Percentiles rank a stretch among this genome's conserved stretches.
phyloP scores from a whole-genome alignment of 2,113 vertebrate genomes.

The Zapus hudsonius region DNA sequence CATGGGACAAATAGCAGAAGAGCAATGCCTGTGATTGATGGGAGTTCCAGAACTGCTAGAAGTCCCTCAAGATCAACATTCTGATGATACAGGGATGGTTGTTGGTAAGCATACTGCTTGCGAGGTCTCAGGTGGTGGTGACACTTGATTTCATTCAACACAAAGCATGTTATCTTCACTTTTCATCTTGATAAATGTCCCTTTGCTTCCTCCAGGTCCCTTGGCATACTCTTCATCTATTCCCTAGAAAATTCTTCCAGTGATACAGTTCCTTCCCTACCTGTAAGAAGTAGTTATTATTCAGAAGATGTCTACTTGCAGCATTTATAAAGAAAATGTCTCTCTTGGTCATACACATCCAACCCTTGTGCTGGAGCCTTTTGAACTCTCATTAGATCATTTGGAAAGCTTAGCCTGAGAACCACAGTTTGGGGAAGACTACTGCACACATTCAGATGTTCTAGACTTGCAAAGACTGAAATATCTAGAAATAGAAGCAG shows the following conservation, averaged over 20 bases:
- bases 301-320: neutral
- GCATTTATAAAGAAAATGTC: neutral
- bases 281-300: neutral
- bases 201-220: neutral
- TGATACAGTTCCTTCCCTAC: neutral
- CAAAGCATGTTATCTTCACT: neutral
- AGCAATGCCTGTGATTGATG: neutral
- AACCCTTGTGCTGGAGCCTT: neutral
- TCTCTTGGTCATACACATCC: neutral
- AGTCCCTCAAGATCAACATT: neutral
- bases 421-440: neutral
- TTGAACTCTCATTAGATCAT: neutral
- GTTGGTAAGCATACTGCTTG: rapidly evolving
- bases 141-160: neutral
- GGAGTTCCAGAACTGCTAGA: neutral
- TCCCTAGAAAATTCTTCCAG: neutral
- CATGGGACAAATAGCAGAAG: neutral
- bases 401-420: neutral
- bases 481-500: neutral
- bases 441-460: neutral
- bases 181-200: neutral
- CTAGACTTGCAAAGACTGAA: neutral
- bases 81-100: neutral
- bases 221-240: neutral
- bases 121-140: rapidly evolving